phyloP scores from a whole-genome alignment of 2,888 invertebrate species.

The Tinea trinotella region DNA sequence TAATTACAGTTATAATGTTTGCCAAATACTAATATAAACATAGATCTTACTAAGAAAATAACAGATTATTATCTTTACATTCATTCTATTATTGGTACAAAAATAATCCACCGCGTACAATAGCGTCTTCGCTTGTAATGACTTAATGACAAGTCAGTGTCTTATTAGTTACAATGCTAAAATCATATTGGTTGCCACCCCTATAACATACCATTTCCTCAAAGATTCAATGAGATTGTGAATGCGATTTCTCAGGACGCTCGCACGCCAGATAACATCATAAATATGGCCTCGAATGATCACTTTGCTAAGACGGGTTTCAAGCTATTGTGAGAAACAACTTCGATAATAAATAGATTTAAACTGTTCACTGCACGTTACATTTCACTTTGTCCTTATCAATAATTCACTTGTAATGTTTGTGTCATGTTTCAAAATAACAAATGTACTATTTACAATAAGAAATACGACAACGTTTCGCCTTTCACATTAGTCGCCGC shows the following conservation, averaged over 20 bases:
- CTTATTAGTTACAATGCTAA: background rate
- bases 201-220: conserved; percentile 58
- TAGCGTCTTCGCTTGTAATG: background rate
- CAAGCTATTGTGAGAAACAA: conserved; percentile 61
- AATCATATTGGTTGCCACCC: conserved; percentile 20
- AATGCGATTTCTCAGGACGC: conserved; percentile 66
- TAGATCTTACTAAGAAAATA: background rate
- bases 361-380: conserved; percentile 43
- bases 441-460: conserved; percentile 67
- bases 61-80: background rate
- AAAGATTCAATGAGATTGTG: conserved; percentile 53
- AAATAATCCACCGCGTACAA: conserved; percentile 51
- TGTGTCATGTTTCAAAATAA: conserved; percentile 41
- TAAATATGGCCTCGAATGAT: conserved; percentile 77
- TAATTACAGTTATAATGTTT: background rate
- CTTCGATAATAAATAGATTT: conserved; percentile 36
- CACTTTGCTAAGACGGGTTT: conserved; percentile 64
- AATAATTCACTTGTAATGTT: conserved; percentile 32
- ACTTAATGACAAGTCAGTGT: conserved; percentile 4
- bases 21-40: background rate
- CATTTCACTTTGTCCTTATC: conserved; percentile 39
- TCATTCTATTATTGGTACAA: conserved; percentile 25
- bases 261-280: conserved; percentile 73
- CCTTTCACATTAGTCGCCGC: conserved; percentile 79
- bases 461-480: conserved; percentile 70